Conservation (phyloP, 2,113 vertebrate genomes). For the Rhinichthys klamathensis region DNA sequence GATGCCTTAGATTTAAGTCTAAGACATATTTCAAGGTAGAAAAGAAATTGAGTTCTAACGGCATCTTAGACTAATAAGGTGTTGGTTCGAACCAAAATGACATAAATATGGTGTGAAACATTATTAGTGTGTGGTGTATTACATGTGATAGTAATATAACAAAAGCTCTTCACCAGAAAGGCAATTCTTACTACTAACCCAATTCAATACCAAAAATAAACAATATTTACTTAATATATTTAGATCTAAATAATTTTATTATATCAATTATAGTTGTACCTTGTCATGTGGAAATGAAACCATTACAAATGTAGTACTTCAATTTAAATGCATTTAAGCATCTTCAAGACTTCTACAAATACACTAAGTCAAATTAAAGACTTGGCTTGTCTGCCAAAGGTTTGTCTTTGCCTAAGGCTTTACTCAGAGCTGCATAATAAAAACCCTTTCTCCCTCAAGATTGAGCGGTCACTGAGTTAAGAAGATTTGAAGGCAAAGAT, state of each 20-base stretch:
- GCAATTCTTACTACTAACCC: background rate
- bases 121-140: background rate
- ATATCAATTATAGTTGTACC: background rate
- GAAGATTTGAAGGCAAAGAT: background rate
- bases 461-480: background rate
- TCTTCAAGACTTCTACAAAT: background rate
- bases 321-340: background rate
- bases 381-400: background rate
- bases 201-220: background rate
- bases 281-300: background rate
- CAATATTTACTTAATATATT: background rate
- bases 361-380: background rate
- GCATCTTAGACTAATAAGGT: background rate
- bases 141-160: background rate
- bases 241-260: background rate
- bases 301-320: background rate
- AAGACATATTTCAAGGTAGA: background rate
- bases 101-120: background rate
- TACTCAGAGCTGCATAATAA: background rate
- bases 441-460: background rate
- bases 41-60: background rate
- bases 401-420: background rate
- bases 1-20: too few relatives aligned
- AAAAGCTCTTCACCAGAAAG: background rate
- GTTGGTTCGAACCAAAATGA: background rate